These are phyloP conservation scores for Homalodisca vitripennis DNA, from an alignment of 1,140 invertebrate species.

Conservation along the genomic window DNA sequence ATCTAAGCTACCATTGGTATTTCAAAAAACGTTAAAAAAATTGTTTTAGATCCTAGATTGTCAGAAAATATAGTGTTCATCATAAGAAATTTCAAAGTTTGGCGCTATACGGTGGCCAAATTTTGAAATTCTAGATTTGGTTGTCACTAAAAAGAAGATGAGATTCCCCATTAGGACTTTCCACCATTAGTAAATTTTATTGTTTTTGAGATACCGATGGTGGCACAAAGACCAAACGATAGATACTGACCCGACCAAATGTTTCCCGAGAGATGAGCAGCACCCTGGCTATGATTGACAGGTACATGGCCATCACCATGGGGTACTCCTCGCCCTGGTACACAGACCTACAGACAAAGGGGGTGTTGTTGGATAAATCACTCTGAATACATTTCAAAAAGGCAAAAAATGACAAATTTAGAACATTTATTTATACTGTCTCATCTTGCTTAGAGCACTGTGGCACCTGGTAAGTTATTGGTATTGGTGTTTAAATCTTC, in stretches of 20 bases:
- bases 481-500: too few species aligned
- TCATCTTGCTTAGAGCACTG: too few species aligned
- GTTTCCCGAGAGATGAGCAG: constrained; percentile 70
- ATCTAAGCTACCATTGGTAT: too few species aligned
- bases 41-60: neutral
- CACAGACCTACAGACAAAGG: constrained; percentile 55
- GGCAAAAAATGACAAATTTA: too few species aligned
- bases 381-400: too few species aligned
- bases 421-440: too few species aligned
- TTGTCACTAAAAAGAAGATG: too few species aligned
- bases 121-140: too few species aligned
- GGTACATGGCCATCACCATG: constrained; percentile 71
- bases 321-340: constrained; percentile 65
- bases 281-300: constrained; percentile 74
- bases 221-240: neutral
- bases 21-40: too few species aligned
- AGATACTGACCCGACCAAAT: constrained; percentile 59
- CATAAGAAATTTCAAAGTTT: neutral
- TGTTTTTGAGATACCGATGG: neutral
- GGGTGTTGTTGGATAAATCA: too few species aligned
- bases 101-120: neutral
- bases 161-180: too few species aligned
- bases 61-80: neutral
- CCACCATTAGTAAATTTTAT: neutral
- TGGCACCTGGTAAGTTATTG: too few species aligned